These are phyloP conservation scores for Epirrhoe alternata DNA, from an alignment of 2,888 invertebrate genomes.

Conservation along the genomic window DNA sequence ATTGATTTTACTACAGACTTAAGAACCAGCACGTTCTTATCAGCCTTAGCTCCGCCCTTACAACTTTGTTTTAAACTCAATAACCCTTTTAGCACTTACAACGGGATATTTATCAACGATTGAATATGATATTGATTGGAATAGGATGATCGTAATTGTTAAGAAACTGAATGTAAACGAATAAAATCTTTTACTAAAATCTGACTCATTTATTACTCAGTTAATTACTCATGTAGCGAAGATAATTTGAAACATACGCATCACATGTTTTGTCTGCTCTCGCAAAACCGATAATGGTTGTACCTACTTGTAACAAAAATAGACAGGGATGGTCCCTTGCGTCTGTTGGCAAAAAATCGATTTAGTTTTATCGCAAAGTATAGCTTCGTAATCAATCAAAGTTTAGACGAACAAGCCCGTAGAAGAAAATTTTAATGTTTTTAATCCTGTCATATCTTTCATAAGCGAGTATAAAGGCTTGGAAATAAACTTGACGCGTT, in stretches of 20 bases:
- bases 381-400: too few species aligned
- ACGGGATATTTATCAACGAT: too few species aligned
- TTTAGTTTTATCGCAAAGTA: too few species aligned
- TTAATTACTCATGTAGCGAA: constrained; percentile 31
- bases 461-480: too few species aligned
- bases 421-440: too few species aligned
- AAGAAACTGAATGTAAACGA: not conserved
- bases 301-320: constrained; percentile 34
- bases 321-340: constrained; percentile 18
- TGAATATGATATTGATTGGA: too few species aligned
- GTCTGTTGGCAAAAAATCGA: not conserved
- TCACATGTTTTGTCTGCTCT: constrained; percentile 27
- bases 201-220: constrained; percentile 30
- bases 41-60: not conserved
- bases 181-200: not conserved
- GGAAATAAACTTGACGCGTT: too few species aligned
- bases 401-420: too few species aligned
- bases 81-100: too few species aligned
- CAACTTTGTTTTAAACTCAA: not conserved
- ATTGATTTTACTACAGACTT: constrained; percentile 26
- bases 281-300: constrained; percentile 31
- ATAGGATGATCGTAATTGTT: too few species aligned
- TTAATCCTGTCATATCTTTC: too few species aligned
- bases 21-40: constrained; percentile 18
- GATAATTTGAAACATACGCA: constrained; percentile 34